Percentiles rank a stretch among this genome's conserved stretches.
Evolutionary conservation across 2,888 invertebrate genomes (phyloP).

Genomic region (Mesorhabditis spiculigera): DNA sequence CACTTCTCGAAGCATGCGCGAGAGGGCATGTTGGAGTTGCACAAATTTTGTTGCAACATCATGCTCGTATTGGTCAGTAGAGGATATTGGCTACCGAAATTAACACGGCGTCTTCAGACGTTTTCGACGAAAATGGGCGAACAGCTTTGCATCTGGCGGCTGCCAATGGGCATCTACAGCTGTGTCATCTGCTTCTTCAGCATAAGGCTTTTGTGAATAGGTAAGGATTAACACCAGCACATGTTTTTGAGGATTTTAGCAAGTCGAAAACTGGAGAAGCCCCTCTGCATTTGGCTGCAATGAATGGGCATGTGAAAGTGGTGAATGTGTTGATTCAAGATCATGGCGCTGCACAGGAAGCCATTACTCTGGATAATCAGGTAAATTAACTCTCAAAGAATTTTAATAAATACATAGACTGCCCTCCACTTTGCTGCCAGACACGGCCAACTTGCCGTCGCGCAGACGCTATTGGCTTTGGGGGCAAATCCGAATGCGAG

Average conservation of each 20-base stretch:
- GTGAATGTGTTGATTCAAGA: conserved; percentile 77
- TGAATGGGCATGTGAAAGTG: conserved; percentile 81
- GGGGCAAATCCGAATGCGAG: conserved; percentile 57
- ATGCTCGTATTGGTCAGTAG: conserved; percentile 76
- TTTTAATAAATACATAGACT: conserved; percentile 64
- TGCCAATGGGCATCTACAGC: conserved; percentile 77
- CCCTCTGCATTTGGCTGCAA: conserved; percentile 88
- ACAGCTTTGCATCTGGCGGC: conserved; percentile 87
- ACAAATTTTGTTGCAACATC: conserved; percentile 72
- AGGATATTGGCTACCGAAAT: neutral
- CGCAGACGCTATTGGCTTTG: conserved; percentile 61
- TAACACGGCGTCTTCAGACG: conserved; percentile 67
- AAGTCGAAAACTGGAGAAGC: conserved; percentile 94
- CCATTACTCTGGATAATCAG: conserved; percentile 87
- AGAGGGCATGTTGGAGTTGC: conserved; percentile 92
- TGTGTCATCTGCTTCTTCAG: conserved; percentile 73
- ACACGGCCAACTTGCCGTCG: conserved; percentile 91
- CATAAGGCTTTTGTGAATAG: conserved; percentile 97
- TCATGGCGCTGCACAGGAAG: conserved; percentile 83
- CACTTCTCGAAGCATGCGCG: conserved; percentile 89
- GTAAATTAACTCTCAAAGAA: conserved; percentile 7
- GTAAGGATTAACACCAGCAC: conserved; percentile 8
- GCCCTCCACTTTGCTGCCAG: conserved; percentile 94
- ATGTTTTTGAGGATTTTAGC: conserved; percentile 58
- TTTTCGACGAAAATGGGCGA: conserved; percentile 86